Conservation (phyloP, 2,888 invertebrate genomes). For the Neoscelio sp. region DNA sequence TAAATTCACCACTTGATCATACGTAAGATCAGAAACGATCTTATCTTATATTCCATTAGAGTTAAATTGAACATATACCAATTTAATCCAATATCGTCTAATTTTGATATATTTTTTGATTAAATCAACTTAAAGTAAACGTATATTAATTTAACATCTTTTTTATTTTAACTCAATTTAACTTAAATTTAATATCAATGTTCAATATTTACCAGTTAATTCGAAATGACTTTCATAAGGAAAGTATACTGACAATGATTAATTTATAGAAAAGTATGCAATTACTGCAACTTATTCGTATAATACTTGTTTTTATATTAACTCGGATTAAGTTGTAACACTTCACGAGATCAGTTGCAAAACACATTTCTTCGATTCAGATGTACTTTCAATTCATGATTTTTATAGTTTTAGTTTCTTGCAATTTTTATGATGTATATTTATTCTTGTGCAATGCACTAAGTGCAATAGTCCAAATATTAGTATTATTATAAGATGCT, state of each 20-base stretch:
- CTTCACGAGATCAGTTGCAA: constrained; percentile 47
- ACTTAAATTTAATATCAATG: too few relatives aligned
- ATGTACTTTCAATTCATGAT: constrained; percentile 39
- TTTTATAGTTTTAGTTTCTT: constrained; percentile 27
- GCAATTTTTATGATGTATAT: constrained; percentile 20
- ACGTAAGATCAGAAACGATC: too few relatives aligned
- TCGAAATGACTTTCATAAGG: too few relatives aligned
- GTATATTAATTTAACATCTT: too few relatives aligned
- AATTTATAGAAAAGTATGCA: background rate
- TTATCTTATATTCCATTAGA: too few relatives aligned
- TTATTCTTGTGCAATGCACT: constrained; percentile 40
- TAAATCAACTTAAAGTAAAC: too few relatives aligned
- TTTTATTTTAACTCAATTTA: too few relatives aligned
- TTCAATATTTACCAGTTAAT: too few relatives aligned
- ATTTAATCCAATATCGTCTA: too few relatives aligned
- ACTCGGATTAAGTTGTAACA: constrained; percentile 43
- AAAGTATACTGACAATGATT: background rate
- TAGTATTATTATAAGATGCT: constrained; percentile 27
- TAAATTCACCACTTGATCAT: too few relatives aligned
- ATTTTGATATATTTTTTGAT: too few relatives aligned
- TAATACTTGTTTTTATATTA: background rate
- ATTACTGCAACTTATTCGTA: background rate
- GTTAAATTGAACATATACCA: too few relatives aligned
- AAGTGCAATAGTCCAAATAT: constrained; percentile 50
- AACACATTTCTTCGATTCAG: constrained; percentile 40